Evolutionary conservation across 2,113 vertebrate genomes (phyloP).

Genomic region (Anhinga rufa): DNA sequence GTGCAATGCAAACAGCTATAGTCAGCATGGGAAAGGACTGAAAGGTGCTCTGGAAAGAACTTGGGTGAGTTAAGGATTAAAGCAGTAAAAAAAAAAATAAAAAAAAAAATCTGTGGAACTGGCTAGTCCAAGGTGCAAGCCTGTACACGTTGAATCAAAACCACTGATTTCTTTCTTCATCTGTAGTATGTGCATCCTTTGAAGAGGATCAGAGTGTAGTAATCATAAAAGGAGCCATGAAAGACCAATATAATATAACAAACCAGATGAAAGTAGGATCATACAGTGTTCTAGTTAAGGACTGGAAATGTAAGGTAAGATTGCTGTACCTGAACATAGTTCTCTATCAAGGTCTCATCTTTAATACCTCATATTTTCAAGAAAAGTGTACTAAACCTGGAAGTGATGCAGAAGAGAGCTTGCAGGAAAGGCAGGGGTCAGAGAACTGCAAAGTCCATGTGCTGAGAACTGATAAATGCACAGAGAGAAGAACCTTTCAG

Average conservation of each 20-base stretch:
- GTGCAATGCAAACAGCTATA: not conserved
- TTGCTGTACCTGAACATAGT: not conserved
- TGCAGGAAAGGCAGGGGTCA: not conserved
- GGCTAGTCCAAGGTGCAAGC: not conserved
- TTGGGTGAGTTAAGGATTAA: not conserved
- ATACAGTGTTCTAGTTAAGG: not conserved
- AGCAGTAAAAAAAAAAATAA: not conserved
- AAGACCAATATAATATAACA: not conserved
- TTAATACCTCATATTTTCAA: not conserved
- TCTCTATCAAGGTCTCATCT: not conserved
- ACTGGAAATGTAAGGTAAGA: not conserved
- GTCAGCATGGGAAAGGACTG: not conserved
- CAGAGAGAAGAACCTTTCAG: not conserved
- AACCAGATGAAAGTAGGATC: not conserved
- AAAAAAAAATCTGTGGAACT: not conserved
- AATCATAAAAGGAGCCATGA: not conserved
- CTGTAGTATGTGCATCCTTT: not conserved
- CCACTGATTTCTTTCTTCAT: not conserved
- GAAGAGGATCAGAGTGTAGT: not conserved
- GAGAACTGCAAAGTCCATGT: not conserved
- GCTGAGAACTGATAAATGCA: not conserved
- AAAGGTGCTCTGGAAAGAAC: not conserved
- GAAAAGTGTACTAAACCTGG: not conserved
- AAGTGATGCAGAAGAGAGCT: not conserved
- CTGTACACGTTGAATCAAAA: not conserved